Conservation (phyloP, 2,888 invertebrate species). For the Eristalis tenax region DNA sequence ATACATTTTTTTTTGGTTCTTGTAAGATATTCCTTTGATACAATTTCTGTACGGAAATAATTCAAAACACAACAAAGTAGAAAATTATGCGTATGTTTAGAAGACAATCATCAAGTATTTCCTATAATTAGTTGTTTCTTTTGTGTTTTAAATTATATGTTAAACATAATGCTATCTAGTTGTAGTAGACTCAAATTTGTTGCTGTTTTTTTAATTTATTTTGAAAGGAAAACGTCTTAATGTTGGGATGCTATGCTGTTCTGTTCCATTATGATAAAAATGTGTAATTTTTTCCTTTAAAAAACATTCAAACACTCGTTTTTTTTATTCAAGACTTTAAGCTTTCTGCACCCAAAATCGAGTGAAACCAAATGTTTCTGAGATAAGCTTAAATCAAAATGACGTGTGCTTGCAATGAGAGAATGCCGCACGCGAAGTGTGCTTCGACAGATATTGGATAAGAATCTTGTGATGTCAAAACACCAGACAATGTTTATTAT, state of each 20-base stretch:
- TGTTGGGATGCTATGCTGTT: not conserved
- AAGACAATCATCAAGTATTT: slow-evolving; percentile 38
- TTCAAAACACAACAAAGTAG: not conserved
- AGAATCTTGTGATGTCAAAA: slow-evolving; percentile 55
- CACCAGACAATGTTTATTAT: slow-evolving; percentile 10
- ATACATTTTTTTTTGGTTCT: not conserved
- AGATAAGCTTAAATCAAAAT: slow-evolving; percentile 10
- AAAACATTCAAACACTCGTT: not conserved
- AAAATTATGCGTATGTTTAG: not conserved
- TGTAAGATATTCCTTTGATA: slow-evolving; percentile 12
- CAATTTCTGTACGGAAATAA: not conserved
- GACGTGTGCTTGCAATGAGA: slow-evolving; percentile 10
- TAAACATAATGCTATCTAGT: slow-evolving; percentile 43
- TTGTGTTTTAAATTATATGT: slow-evolving; percentile 11
- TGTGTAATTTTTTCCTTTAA: not conserved
- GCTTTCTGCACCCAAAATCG: slow-evolving; percentile 2
- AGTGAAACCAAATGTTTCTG: slow-evolving; percentile 43
- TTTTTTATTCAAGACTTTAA: not conserved
- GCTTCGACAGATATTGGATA: slow-evolving; percentile 3
- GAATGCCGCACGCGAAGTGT: slow-evolving; percentile 33
- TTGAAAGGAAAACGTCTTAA: not conserved
- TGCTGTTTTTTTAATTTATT: slow-evolving; percentile 41
- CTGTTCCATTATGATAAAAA: no score
- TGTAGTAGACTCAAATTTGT: slow-evolving; percentile 45
- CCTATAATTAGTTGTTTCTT: slow-evolving; percentile 23